Base-by-base conservation (phyloP, 2,797 vertebrate species). In the Falco rusticolus region DNA sequence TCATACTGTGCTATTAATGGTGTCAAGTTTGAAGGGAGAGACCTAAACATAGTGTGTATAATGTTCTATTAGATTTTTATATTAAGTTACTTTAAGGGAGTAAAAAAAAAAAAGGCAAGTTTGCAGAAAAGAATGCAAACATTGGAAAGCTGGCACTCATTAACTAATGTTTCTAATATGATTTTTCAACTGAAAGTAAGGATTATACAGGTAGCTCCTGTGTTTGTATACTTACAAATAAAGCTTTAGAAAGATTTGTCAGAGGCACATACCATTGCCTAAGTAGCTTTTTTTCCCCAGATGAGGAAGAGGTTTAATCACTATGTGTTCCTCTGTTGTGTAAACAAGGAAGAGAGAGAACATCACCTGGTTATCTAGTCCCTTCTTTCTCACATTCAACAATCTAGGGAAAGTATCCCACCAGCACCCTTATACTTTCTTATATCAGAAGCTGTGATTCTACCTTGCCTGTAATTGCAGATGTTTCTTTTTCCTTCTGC, bases 41-140 rank as follows among this genome's bases (percentile, higher is more conserved):
- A 85, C 5, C 22, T 50, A 39, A 68, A 48, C 6, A 29, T 1
- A 54, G 9, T 12, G 43, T 0, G 0, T n/a, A 16, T 6, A 75
- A 63, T 5, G 6, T 11, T 54, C 3, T 0, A 26, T 45, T 57
- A 87, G 12, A 11, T 68, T 71, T 71, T 79, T 11, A 37, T 21
- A 48, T 16, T 22, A 47, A 60, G 13, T 63, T 64, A 34, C 22
- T 54, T 25, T 26, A 10, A 80, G 31, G 7, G 5, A 4, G 14
- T 59, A 26, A 79, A 80, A 66, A 72, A 76, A 79, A 80, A 66
- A 72, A 72, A 47, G 24, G 21, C 39, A 87, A n/a, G 8, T n/a
- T 53, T 53, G 13, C 54, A 48, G n/a, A 65, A 79, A 60, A 37
- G 14, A 76, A 13, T 65, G 28, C 13, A 69, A 82, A 66, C 11